These are phyloP conservation scores for Nematostella vectensis DNA, from an alignment of 92 coral and sea anemone species.

Conservation along the genomic window DNA sequence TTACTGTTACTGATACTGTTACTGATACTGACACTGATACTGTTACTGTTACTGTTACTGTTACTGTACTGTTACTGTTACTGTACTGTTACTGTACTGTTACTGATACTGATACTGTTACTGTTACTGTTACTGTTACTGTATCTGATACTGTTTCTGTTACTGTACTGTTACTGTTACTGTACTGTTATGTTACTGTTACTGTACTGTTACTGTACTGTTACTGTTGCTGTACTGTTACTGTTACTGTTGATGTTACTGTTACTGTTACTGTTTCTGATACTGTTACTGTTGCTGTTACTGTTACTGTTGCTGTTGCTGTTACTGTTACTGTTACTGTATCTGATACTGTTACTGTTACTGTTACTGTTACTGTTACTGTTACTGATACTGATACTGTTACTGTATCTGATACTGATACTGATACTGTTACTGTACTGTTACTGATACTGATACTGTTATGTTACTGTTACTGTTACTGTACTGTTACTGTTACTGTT, in stretches of 20 bases:
- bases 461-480: not conserved
- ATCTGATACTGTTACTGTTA: not conserved
- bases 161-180: not conserved
- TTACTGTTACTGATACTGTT: not conserved
- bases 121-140: not conserved
- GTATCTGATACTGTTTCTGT: not conserved
- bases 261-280: not conserved
- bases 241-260: not conserved
- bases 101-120: not conserved
- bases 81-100: slow-evolving; percentile 2
- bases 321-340: slow-evolving; percentile 1
- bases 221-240: slow-evolving; percentile 2
- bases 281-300: not conserved
- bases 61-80: slow-evolving; percentile 2
- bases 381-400: not conserved
- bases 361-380: not conserved
- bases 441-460: not conserved
- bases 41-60: not conserved
- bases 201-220: not conserved
- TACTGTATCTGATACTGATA: not conserved
- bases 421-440: not conserved
- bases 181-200: not conserved
- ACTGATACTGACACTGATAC: not conserved
- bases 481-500: not conserved
- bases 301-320: not conserved